phyloP scores from a whole-genome alignment of 2,888 invertebrate species.

The Tipula helvola region DNA sequence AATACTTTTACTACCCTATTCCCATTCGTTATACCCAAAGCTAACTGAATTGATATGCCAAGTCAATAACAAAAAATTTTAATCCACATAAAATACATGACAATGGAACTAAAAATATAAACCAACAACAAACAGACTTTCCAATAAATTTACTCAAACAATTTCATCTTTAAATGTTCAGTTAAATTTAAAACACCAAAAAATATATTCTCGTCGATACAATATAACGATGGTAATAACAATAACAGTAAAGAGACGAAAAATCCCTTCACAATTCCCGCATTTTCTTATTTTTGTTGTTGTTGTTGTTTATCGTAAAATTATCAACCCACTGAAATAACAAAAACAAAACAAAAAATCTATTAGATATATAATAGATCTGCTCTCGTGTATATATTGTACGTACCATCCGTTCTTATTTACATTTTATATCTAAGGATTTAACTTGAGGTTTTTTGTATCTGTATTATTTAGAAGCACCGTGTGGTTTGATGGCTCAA shows the following conservation, averaged over 20 bases:
- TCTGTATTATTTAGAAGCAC: neutral
- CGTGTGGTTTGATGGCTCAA: neutral
- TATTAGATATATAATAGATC: neutral
- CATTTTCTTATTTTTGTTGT: neutral
- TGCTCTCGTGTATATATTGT: neutral
- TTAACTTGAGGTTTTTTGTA: neutral
- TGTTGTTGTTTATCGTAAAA: neutral
- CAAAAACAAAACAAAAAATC: neutral
- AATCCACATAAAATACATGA: neutral
- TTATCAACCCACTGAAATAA: constrained; percentile 4
- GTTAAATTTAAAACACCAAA: neutral
- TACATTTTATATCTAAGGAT: neutral
- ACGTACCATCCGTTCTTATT: neutral
- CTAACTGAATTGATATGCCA: too few species aligned
- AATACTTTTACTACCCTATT: too few species aligned
- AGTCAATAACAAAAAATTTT: too few species aligned
- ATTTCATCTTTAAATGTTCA: neutral
- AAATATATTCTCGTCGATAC: neutral
- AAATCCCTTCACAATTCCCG: neutral
- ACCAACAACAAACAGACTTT: neutral
- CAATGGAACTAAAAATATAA: neutral
- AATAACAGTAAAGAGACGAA: neutral
- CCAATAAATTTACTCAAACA: neutral
- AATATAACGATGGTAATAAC: neutral
- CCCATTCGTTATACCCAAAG: too few species aligned